phyloP scores from a whole-genome alignment of 2,113 vertebrate genomes.

The Tenrec ecaudatus region DNA sequence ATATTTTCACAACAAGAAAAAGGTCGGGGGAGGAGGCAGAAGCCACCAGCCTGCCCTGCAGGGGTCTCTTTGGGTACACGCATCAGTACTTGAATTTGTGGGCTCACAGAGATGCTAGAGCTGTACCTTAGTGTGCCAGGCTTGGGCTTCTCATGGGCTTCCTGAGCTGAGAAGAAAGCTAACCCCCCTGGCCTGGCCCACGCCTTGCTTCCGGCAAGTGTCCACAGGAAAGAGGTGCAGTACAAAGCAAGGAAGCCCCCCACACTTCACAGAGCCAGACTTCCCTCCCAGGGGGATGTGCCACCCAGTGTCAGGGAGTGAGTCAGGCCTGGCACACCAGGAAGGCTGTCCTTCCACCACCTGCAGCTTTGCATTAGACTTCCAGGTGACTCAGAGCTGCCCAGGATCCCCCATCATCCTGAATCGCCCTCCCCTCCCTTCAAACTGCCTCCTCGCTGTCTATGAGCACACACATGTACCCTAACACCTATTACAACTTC shows the following conservation, averaged over 20 bases:
- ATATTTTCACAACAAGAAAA: no score
- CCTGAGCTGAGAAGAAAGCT: not conserved
- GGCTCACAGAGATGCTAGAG: not conserved
- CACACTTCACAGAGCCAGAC: not conserved
- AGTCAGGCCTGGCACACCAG: not conserved
- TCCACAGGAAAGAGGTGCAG: conserved; percentile 65
- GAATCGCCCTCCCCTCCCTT: not conserved
- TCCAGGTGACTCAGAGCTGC: not conserved
- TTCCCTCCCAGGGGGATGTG: not conserved
- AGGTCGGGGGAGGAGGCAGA: no score
- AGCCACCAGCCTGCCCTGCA: no score
- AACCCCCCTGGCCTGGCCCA: not conserved
- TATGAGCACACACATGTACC: not conserved
- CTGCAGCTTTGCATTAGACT: not conserved
- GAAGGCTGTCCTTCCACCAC: not conserved
- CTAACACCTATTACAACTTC: not conserved
- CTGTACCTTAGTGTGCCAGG: not conserved
- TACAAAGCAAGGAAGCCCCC: conserved; percentile 87
- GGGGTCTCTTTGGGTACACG: no score
- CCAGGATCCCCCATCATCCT: not conserved
- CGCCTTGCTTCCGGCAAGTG: not conserved
- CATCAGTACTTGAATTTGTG: no score
- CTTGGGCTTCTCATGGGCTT: not conserved
- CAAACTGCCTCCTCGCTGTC: not conserved
- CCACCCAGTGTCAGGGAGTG: rapidly evolving